Percentiles rank a stretch among this genome's conserved stretches.
phyloP scores from a whole-genome alignment of 2,113 vertebrate species.

The Melierax canorus region DNA sequence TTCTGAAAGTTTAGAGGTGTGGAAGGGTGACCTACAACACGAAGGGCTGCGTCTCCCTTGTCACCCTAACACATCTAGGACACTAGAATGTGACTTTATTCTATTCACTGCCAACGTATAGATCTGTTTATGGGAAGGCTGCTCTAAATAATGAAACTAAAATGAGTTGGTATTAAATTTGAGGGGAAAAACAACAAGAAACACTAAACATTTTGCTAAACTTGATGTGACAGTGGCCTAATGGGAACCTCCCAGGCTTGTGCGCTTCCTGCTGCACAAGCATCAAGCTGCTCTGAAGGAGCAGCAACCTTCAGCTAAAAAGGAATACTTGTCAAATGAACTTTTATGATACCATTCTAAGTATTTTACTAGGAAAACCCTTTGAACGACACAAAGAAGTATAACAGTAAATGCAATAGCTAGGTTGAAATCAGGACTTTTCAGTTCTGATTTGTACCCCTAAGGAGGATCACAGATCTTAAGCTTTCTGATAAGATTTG shows the following conservation, averaged over 20 bases:
- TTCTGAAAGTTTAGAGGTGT: not conserved
- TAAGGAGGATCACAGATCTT: not conserved
- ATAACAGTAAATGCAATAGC: not conserved
- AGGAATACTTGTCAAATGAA: not conserved
- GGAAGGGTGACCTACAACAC: not conserved
- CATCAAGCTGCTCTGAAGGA: not conserved
- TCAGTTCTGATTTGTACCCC: not conserved
- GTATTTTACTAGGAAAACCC: not conserved
- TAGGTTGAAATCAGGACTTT: not conserved
- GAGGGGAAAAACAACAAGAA: fast-evolving
- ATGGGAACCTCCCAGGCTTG: not conserved
- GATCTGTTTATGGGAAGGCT: not conserved
- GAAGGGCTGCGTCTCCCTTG: fast-evolving
- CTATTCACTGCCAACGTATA: not conserved
- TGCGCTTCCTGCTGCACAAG: fast-evolving
- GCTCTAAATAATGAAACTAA: not conserved
- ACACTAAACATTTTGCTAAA: not conserved
- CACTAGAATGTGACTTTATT: not conserved
- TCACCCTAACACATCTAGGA: not conserved
- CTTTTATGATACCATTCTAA: not conserved
- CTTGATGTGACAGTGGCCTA: not conserved
- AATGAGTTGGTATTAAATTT: not conserved
- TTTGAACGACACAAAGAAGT: not conserved
- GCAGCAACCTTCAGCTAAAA: not conserved
- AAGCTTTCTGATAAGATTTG: not conserved